A percentile compares a stretch with the other conserved stretches of the same genome.
Evolutionary conservation across 2,888 invertebrate species (phyloP).

Genomic region (Mylabris sibirica): DNA sequence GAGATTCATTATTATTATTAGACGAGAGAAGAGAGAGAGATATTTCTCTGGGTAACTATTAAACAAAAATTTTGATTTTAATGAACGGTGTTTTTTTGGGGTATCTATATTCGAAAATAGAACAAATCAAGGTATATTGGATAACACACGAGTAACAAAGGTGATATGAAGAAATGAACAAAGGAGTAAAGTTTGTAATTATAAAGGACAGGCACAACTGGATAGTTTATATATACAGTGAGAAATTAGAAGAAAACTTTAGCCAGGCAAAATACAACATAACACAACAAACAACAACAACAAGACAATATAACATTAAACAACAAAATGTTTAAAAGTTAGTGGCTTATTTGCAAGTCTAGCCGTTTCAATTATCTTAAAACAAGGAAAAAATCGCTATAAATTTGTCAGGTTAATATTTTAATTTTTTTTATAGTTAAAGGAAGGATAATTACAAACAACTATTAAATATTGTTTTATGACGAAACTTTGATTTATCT

Average conservation of each 20-base stretch:
- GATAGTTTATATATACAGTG: background rate
- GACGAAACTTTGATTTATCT: background rate
- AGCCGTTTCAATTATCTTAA: slow-evolving; percentile 6
- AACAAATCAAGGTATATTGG: no score
- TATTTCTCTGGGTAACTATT: background rate
- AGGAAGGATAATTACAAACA: background rate
- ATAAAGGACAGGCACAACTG: slow-evolving; percentile 33
- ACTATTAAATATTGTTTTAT: background rate
- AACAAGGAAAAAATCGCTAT: background rate
- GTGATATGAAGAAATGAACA: slow-evolving; percentile 26
- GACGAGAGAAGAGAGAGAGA: background rate
- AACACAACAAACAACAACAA: background rate
- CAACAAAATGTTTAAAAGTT: slow-evolving; percentile 11
- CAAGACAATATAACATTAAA: slow-evolving; percentile 1
- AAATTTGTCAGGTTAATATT: background rate
- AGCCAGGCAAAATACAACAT: slow-evolving; percentile 12
- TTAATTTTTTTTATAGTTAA: background rate
- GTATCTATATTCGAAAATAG: background rate
- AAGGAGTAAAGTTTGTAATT: slow-evolving; percentile 36
- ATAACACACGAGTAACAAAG: no score
- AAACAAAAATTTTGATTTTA: slow-evolving; percentile 31
- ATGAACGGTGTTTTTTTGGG: slow-evolving; percentile 23
- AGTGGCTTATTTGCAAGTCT: slow-evolving; percentile 7
- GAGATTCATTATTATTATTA: slow-evolving; percentile 20
- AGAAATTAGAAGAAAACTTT: slow-evolving; percentile 10